Percentiles rank a stretch among this genome's conserved stretches.
Evolutionary conservation across 2,113 vertebrate species (phyloP).

Genomic region (Psettodes erumei): DNA sequence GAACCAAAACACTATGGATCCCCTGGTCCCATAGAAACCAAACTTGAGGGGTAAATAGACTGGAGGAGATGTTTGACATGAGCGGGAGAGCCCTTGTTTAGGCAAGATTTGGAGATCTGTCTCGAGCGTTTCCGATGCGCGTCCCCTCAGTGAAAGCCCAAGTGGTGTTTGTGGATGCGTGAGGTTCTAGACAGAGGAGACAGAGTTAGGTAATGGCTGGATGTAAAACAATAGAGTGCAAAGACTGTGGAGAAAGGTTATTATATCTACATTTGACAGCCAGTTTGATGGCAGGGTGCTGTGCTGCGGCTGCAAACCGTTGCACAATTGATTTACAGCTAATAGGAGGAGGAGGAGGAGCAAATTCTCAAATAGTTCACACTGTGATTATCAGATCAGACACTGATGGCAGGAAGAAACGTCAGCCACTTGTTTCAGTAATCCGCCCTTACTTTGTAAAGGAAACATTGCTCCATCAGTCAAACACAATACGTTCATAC

Average conservation of each 20-base stretch:
- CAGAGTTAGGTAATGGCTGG: slow-evolving; percentile 68
- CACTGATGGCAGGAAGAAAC: slow-evolving; percentile 38
- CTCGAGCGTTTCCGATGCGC: slow-evolving; percentile 49
- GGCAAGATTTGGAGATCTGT: slow-evolving; percentile 53
- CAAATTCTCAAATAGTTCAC: slow-evolving; percentile 26
- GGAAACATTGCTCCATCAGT: slow-evolving; percentile 42
- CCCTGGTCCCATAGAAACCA: slow-evolving; percentile 73
- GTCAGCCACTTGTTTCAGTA: slow-evolving; percentile 52
- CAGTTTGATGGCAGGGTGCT: slow-evolving; percentile 40
- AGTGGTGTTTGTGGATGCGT: slow-evolving; percentile 42
- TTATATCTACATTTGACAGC: slow-evolving; percentile 50
- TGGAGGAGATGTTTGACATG: slow-evolving; percentile 73
- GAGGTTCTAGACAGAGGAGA: slow-evolving; percentile 59
- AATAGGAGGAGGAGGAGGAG: slow-evolving; percentile 24
- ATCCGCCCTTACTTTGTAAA: slow-evolving; percentile 43
- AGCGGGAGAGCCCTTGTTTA: slow-evolving; percentile 56
- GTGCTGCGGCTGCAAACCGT: slow-evolving; percentile 37
- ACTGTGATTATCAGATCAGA: slow-evolving; percentile 68
- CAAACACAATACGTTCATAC: slow-evolving; percentile 42
- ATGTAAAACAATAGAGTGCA: slow-evolving; percentile 62
- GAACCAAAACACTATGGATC: slow-evolving; percentile 68
- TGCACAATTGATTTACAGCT: slow-evolving; percentile 57
- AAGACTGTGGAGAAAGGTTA: slow-evolving; percentile 32
- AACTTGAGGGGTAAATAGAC: slow-evolving; percentile 70
- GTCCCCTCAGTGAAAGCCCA: slow-evolving; percentile 15